A percentile compares a stretch with the other conserved stretches of the same genome.
Evolutionary conservation across 2,113 vertebrate species (phyloP).

Genomic region (Gavialis gangeticus): DNA sequence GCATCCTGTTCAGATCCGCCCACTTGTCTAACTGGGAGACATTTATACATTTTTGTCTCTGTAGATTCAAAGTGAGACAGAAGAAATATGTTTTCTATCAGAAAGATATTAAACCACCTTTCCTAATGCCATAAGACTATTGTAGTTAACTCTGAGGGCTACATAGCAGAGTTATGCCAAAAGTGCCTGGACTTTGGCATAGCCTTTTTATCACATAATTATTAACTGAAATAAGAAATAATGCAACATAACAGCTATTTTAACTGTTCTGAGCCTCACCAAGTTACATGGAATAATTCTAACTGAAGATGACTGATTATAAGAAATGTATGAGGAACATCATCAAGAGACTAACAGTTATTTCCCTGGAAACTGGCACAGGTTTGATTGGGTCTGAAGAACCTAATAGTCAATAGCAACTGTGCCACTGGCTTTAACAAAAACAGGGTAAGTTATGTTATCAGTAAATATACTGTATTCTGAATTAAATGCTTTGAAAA

Average conservation of each 20-base stretch:
- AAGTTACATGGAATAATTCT: background rate
- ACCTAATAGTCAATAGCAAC: background rate
- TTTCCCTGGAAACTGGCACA: background rate
- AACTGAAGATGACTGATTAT: background rate
- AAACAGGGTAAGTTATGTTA: background rate
- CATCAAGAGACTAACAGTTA: background rate
- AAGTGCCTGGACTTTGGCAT: background rate
- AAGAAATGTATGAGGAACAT: background rate
- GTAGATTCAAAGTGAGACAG: background rate
- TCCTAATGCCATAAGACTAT: background rate
- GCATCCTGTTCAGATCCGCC: no score
- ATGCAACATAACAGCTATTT: accelerated
- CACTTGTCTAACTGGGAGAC: background rate
- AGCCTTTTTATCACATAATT: background rate
- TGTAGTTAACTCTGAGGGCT: background rate
- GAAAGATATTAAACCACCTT: background rate
- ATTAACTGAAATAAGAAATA: background rate
- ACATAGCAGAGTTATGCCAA: background rate
- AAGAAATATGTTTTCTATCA: background rate
- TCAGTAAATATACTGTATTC: background rate
- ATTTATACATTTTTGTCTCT: background rate
- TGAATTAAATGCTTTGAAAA: background rate
- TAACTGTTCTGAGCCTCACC: background rate
- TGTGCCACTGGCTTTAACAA: background rate
- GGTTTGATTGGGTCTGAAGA: background rate